Evolutionary conservation across 2,888 invertebrate genomes (phyloP).

Genomic region (Mimumesa dahlbomi): DNA sequence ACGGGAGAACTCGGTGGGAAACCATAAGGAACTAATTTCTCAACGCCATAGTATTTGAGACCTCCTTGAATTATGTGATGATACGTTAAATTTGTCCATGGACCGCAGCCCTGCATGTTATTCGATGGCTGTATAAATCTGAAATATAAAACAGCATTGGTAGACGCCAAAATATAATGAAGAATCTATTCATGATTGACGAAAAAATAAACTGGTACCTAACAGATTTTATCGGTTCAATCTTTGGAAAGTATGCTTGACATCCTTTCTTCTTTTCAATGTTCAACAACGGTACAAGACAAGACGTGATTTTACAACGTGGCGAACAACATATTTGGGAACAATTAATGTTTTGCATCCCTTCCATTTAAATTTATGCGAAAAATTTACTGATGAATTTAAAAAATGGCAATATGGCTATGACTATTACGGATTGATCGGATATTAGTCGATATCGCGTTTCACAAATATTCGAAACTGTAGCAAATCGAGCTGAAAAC

Average conservation of each 20-base stretch:
- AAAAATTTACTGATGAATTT: too few relatives aligned
- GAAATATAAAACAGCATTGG: not conserved
- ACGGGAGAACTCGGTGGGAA: constrained; percentile 37
- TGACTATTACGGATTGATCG: too few relatives aligned
- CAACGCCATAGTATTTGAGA: constrained; percentile 45
- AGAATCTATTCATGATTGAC: too few relatives aligned
- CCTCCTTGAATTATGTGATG: constrained; percentile 53
- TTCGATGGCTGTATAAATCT: constrained; percentile 44
- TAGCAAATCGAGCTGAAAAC: too few relatives aligned
- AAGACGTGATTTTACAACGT: constrained; percentile 35
- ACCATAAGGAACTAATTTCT: constrained; percentile 45
- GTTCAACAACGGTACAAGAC: constrained; percentile 37
- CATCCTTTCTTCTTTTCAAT: constrained; percentile 30
- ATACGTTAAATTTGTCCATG: constrained; percentile 49
- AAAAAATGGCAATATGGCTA: too few relatives aligned
- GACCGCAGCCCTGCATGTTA: constrained; percentile 16
- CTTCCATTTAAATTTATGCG: too few relatives aligned
- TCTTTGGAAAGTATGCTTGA: constrained; percentile 36
- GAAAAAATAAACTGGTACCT: too few relatives aligned
- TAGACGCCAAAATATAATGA: not conserved
- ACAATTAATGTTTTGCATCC: too few relatives aligned
- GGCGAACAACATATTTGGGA: too few relatives aligned
- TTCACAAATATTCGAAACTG: too few relatives aligned
- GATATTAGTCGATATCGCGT: too few relatives aligned
- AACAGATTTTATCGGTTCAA: constrained; percentile 39